Percentiles rank a stretch among this genome's conserved stretches.
Conservation (phyloP, 1,140 invertebrate genomes). For the Euura lappo region DNA sequence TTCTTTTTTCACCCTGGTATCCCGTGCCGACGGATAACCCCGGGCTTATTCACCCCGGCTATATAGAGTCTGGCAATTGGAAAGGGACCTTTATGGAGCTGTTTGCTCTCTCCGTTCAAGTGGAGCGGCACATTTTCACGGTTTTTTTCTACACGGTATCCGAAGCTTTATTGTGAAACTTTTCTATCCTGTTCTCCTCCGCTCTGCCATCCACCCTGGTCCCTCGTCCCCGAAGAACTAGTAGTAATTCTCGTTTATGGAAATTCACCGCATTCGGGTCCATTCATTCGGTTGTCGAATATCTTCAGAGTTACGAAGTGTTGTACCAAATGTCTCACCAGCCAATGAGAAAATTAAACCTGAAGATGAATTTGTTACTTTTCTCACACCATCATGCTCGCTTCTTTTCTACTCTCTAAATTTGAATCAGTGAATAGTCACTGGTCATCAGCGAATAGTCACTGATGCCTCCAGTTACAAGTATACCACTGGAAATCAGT, state of each 20-base stretch:
- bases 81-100: background rate
- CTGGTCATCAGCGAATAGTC: no score
- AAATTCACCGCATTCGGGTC: background rate
- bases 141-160: background rate
- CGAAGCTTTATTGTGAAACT: background rate
- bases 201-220: no score
- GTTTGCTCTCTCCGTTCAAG: slow-evolving; percentile 4
- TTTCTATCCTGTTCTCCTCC: background rate
- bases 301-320: background rate
- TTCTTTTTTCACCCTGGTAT: no score
- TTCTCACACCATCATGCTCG: no score
- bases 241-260: background rate
- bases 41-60: background rate
- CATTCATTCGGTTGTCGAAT: background rate
- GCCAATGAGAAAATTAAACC: no score
- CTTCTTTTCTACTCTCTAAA: no score
- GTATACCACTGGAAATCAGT: no score
- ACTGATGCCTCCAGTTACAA: no score
- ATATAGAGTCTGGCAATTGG: background rate
- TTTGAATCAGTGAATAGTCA: no score
- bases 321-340: no score
- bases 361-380: no score
- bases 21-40: background rate
- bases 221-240: no score
- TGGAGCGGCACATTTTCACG: background rate